Evolutionary conservation across 2,888 invertebrate species (phyloP), one percentile per base, ranked within the genome.

Genomic region (Andricus quercusramuli): DNA sequence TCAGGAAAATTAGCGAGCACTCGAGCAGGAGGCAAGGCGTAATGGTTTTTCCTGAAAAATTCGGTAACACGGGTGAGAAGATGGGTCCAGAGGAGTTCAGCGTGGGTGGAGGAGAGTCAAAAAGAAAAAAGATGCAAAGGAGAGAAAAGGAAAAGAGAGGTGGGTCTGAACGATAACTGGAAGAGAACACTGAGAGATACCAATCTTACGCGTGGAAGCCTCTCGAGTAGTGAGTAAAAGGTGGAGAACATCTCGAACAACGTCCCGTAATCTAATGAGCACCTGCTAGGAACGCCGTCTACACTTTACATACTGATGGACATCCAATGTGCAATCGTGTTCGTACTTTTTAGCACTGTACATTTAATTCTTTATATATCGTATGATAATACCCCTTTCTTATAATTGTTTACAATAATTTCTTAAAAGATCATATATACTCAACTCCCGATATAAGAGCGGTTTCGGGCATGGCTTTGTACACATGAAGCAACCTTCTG

Each of bases 241-340:
- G 90, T 90, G 90, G 90, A 89, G 88, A 90, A 90, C 89, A 90
- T 89, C 88, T 88, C 89, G 90, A 90, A 90, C 90, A 90, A 89
- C 90, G 90, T 90, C 90, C 86, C 90, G 89, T 90, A 67, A 90
- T 90, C 90, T 90, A 90, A 90, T 90, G 90, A 90, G 90, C 90
- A 90, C 90, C 90, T 90, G 90, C 90, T 90, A 89, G 90, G 88
- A 86, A 83, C 89, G 89, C 89, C 90, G 90, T 90, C 90, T 89
- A 90, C 90, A 89, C 89, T 88, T 84, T 88, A 84, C 85, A 86
- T 85, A 87, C 87, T 87, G 82, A 78, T 80, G 80, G 80, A 85
- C 83, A 83, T 78, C 83, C 83, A 80, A 83, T 81, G 83, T 82
- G 82, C 82, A 78, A 79, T 51, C n/a, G 25, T 56, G 56, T n/a